These are phyloP conservation scores for Noctua janthe DNA, from an alignment of 2,888 invertebrate species.

Conservation along the genomic window DNA sequence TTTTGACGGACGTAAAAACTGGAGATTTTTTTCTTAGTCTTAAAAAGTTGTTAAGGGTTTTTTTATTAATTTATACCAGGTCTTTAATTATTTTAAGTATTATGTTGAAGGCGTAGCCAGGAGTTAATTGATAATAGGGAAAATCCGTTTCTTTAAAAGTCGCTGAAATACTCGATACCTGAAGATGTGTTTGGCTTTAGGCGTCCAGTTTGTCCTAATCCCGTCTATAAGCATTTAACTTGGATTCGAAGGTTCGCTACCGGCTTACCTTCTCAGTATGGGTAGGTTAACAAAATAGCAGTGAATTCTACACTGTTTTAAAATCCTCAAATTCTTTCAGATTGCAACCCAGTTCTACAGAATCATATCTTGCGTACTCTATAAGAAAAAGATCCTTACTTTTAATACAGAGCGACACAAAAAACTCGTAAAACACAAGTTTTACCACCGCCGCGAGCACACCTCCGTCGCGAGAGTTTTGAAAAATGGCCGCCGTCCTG, in stretches of 20 bases:
- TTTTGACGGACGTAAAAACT: constrained; percentile 84
- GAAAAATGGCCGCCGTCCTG: constrained; percentile 66
- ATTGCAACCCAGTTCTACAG: neutral
- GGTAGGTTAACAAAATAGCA: neutral
- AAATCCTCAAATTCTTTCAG: neutral
- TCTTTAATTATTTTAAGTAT: neutral
- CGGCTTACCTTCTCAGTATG: neutral
- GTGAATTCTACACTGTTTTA: neutral
- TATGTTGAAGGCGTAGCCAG: neutral
- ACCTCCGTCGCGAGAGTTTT: constrained; percentile 64
- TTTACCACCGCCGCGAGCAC: constrained; percentile 60
- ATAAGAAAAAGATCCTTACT: constrained; percentile 21
- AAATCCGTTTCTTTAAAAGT: neutral
- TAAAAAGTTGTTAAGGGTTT: constrained; percentile 56
- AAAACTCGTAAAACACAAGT: constrained; percentile 65
- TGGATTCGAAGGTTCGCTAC: neutral
- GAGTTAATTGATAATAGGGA: neutral
- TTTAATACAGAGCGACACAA: constrained; percentile 50
- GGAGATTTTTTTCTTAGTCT: constrained; percentile 61
- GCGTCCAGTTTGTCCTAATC: neutral
- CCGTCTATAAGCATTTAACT: neutral
- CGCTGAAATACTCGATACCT: neutral
- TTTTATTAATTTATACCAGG: constrained; percentile 36
- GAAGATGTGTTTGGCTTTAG: neutral
- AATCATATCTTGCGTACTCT: neutral